Evolutionary conservation across 2,888 invertebrate species (phyloP), one percentile per base, ranked within the genome.

Genomic region (Pristionchus arcanus): DNA sequence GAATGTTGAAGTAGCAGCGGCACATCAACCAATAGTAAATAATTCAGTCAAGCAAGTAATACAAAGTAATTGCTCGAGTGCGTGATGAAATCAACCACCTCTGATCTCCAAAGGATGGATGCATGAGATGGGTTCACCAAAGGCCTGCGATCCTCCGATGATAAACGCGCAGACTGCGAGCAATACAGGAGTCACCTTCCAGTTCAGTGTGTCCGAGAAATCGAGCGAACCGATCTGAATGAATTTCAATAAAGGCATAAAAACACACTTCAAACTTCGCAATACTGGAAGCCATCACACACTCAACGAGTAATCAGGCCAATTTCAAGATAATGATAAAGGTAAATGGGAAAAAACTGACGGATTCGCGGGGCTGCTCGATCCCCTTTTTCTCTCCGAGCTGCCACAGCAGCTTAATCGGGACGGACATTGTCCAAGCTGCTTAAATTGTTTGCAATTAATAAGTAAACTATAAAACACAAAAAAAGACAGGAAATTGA

Each of bases 181-280:
- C 53, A 81, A 15, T 21, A 81, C 21, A n/a, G 81, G 81, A 49
- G 81, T 81, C n/a, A n/a, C 21, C 53, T 53, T 81, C 81, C 81
- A 81, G 81, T 81, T 42, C 42, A 81, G 25, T 3, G 53, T 25
- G 81, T 81, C 81, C 42, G 81, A 81, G 25, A 31, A 3, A 81
- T 81, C 81, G n/a, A 49, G 1, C 13, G 81, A n/a, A 49, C 25
- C 81, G 19, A 34, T 81, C 81, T 81, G 53, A 21, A 19, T 19
- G 13, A 68, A 13, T n/a, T n/a, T n/a, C n/a, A 21, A n/a, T 16
- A 55, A 55, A 42, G 3, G 42, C 55, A 9, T 55, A 2, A 55
- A 55, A 55, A 55, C 55, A 55, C 16, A 49, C 42, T 49, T 49
- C 42, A 9, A 49, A 49, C 9, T 49, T 49, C 16, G 55, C n/a